Percentiles rank a stretch among this genome's conserved stretches.
Evolutionary conservation across 1,140 invertebrate species (phyloP).

Genomic region (Drosophila santomea): DNA sequence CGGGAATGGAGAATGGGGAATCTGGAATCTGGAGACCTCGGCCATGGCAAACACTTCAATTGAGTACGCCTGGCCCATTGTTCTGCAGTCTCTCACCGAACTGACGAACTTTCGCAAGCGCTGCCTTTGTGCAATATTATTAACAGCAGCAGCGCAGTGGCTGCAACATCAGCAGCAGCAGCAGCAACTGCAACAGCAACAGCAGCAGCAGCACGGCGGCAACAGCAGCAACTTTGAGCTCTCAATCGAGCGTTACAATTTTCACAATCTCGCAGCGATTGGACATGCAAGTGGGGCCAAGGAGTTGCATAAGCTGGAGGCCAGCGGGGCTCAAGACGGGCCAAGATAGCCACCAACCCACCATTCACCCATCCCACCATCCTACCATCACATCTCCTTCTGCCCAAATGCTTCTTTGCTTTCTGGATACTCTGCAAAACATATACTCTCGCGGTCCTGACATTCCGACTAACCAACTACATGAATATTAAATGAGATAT

Average conservation of each 20-base stretch:
- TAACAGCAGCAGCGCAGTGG: conserved; percentile 55
- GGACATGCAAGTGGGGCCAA: conserved; percentile 72
- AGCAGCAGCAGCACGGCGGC: conserved; percentile 39
- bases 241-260: conserved; percentile 83
- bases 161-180: conserved; percentile 30
- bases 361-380: background rate
- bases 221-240: conserved; percentile 69
- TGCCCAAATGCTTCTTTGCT: background rate
- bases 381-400: background rate
- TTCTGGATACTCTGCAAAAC: conserved; percentile 6
- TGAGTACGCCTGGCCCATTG: conserved; percentile 71
- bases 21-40: conserved; percentile 7
- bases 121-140: conserved; percentile 80
- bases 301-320: conserved; percentile 71
- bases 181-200: conserved; percentile 48
- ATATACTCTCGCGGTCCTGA: too few relatives aligned
- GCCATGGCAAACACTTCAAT: conserved; percentile 54
- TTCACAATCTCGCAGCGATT: conserved; percentile 80
- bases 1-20: background rate
- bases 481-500: too few relatives aligned
- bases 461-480: too few relatives aligned
- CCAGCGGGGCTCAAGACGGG: conserved; percentile 17
- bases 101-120: conserved; percentile 76
- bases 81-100: conserved; percentile 52
- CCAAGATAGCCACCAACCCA: conserved; percentile 3